phyloP scores from a whole-genome alignment of 2,888 invertebrate species.

The Thalpophila matura region DNA sequence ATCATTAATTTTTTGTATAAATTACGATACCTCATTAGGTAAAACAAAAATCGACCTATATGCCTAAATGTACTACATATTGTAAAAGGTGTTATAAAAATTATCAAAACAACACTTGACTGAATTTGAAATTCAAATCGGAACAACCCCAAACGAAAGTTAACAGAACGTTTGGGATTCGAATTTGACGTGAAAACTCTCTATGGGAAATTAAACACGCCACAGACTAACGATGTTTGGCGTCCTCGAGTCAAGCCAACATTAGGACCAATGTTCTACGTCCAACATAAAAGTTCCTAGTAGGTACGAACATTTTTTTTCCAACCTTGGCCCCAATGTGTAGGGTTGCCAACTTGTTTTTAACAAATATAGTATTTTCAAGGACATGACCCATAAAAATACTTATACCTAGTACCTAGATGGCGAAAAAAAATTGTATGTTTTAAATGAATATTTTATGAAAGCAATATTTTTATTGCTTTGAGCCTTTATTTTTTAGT shows the following conservation, averaged over 20 bases:
- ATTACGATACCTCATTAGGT: not conserved
- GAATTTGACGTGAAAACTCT: constrained; percentile 44
- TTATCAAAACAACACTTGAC: constrained; percentile 22
- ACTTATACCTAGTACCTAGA: too few relatives aligned
- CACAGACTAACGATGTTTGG: constrained; percentile 17
- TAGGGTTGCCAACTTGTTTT: too few relatives aligned
- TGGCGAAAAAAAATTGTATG: too few relatives aligned
- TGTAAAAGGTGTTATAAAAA: constrained; percentile 6
- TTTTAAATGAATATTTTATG: too few relatives aligned
- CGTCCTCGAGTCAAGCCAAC: constrained; percentile 8
- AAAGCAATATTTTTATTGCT: too few relatives aligned
- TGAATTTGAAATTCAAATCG: constrained; percentile 55
- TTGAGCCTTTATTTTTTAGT: too few relatives aligned
- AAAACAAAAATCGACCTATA: constrained; percentile 8
- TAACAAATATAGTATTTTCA: too few relatives aligned
- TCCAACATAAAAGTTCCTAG: not conserved
- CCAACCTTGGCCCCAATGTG: constrained; percentile 22
- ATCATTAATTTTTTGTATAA: not conserved
- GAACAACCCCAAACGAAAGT: constrained; percentile 26
- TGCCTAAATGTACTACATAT: too few relatives aligned
- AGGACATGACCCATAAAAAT: too few relatives aligned
- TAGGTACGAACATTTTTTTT: not conserved
- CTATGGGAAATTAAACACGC: constrained; percentile 46
- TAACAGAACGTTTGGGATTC: constrained; percentile 39
- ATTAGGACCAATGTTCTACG: constrained; percentile 2